Base-by-base conservation (phyloP, 2,888 invertebrate species). In the Lacanobia wlatinum region DNA sequence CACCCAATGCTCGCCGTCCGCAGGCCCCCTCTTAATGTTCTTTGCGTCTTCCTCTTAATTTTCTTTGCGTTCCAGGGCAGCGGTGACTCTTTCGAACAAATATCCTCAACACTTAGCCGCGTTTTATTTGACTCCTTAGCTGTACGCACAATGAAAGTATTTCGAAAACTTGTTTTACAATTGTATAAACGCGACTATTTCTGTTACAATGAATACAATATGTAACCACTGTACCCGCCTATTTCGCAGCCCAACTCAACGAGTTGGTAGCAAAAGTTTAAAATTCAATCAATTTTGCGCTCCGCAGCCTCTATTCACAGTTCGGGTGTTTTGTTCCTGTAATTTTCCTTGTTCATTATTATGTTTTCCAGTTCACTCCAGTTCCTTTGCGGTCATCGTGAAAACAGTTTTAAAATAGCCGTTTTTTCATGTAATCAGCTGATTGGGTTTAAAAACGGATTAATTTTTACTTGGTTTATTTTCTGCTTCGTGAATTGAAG, bases 211-310 rank as follows among this genome's bases (percentile, higher is more conserved):
- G 48, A 60, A 55, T 18, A 18, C 71, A 70, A 56, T 46, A 71
- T 46, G 23, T 73, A 60, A 10, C 58, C n/a, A 38, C 16, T 18
- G 16, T 4, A 4, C 23, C 40, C 80, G 80, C 84, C 58, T 60
- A 58, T 67, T 77, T 77, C 34, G 12, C 40, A 70, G 83, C 87
- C 78, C 73, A 55, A 80, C 73, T 76, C 78, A 80, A 80, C 82
- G 84, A 80, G 82, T 73, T 73, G 77, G 79, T 80, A 60, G 86
- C 76, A 77, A 87, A 92, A 92, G 90, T 92, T 92, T 91, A 90
- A 90, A 92, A 92, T 92, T 92, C 90, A 92, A 92, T 93, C 91
- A 92, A 92, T 92, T 92, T 91, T 84, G 86, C 87, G 90, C 88
- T 89, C 86, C 82, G 82, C 84, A 80, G 88, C 83, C 82, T 78